Evolutionary conservation across 2,888 invertebrate species (phyloP).

Genomic region (Cerastis leucographa): DNA sequence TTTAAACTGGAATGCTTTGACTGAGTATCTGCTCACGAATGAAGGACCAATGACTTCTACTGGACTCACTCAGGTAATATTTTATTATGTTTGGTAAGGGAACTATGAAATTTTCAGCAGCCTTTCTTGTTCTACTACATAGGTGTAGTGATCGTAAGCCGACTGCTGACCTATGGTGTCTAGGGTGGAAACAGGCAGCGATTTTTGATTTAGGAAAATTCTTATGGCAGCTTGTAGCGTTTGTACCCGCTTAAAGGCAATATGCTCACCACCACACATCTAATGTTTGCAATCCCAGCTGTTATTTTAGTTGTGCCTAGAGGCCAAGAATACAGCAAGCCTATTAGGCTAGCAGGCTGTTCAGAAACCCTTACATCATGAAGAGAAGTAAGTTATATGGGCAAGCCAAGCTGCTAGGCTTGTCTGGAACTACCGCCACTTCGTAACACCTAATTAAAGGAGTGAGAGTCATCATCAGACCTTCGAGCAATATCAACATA

Average conservation of each 20-base stretch:
- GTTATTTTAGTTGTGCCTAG: neutral
- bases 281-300: neutral
- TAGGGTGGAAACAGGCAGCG: neutral
- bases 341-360: too few relatives aligned
- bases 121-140: neutral
- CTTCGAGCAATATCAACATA: neutral
- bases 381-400: too few relatives aligned
- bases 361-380: too few relatives aligned
- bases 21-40: slow-evolving; percentile 89
- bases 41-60: slow-evolving; percentile 92
- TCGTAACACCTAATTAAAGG: neutral
- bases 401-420: too few relatives aligned
- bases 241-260: neutral
- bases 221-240: neutral
- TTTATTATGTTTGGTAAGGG: neutral
- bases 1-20: slow-evolving; percentile 90
- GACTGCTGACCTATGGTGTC: neutral
- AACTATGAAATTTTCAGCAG: neutral
- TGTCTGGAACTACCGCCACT: too few relatives aligned
- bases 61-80: slow-evolving; percentile 89
- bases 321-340: too few relatives aligned
- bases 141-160: neutral
- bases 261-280: neutral
- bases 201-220: neutral
- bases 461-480: neutral